These are phyloP conservation scores for Aphidius gifuensis DNA, from an alignment of 1,140 invertebrate species.

Conservation along the genomic window DNA sequence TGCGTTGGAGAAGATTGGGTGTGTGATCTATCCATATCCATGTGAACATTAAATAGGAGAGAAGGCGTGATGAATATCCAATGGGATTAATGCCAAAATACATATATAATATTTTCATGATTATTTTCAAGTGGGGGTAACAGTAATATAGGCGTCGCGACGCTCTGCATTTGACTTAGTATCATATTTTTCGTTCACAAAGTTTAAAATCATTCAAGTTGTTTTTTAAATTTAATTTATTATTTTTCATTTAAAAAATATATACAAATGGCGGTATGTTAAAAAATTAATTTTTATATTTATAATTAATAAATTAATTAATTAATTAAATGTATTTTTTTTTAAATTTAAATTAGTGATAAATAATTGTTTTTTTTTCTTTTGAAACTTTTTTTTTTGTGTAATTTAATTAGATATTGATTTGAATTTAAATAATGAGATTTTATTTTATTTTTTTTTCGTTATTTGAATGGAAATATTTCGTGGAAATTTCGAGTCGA, in stretches of 20 bases:
- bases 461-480: too few species aligned
- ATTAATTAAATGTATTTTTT: too few species aligned
- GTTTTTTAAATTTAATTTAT: not conserved
- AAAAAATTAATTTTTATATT: too few species aligned
- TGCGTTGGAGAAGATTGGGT: conserved; percentile 3
- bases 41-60: conserved; percentile 14
- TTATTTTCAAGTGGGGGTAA: conserved; percentile 42
- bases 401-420: too few species aligned
- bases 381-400: too few species aligned
- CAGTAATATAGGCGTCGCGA: conserved; percentile 52
- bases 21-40: not conserved
- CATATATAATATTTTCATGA: conserved; percentile 30
- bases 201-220: conserved; percentile 36
- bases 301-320: too few species aligned
- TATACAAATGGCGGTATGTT: conserved; percentile 11
- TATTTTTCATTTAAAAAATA: not conserved
- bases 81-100: conserved; percentile 46
- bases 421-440: too few species aligned
- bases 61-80: conserved; percentile 49
- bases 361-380: too few species aligned
- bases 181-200: conserved; percentile 35
- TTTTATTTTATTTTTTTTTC: too few species aligned
- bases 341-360: too few species aligned
- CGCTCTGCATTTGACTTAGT: conserved; percentile 48
- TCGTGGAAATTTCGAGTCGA: too few species aligned